Conservation (phyloP, 1,140 invertebrate genomes). For the Zaprionus africanus region DNA sequence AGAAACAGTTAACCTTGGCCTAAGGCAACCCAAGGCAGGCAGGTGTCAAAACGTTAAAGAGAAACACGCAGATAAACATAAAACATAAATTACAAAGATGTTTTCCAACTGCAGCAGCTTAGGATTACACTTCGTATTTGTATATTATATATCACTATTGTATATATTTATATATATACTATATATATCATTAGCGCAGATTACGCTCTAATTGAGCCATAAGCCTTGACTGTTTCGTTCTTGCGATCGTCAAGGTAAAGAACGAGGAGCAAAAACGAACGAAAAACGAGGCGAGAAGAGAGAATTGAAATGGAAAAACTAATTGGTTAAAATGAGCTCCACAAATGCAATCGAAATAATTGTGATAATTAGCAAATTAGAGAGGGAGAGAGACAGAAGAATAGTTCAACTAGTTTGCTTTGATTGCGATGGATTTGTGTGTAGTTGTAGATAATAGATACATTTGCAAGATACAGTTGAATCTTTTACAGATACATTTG, state of each 20-base stretch:
- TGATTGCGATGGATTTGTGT: background rate
- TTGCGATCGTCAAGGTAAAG: slow-evolving; percentile 25
- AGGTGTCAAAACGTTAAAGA: slow-evolving; percentile 2
- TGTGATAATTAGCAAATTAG: slow-evolving; percentile 40
- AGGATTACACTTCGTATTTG: background rate
- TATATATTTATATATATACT: background rate
- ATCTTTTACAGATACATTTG: background rate
- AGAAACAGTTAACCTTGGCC: slow-evolving; percentile 8
- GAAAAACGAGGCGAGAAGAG: slow-evolving; percentile 2
- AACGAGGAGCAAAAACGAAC: slow-evolving; percentile 3
- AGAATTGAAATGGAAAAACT: slow-evolving; percentile 23
- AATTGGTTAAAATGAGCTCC: slow-evolving; percentile 50
- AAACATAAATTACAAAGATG: background rate
- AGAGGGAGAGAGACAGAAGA: slow-evolving; percentile 3
- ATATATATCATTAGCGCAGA: slow-evolving; percentile 5
- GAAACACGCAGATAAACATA: background rate
- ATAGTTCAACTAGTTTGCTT: background rate
- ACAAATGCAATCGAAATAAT: slow-evolving; percentile 53
- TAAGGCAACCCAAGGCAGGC: background rate
- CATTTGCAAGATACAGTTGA: background rate
- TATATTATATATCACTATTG: background rate
- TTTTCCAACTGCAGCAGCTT: background rate
- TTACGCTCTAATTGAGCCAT: slow-evolving; percentile 49
- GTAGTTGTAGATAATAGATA: background rate
- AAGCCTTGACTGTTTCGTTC: slow-evolving; percentile 40